Evolutionary conservation across 1,140 invertebrate species (phyloP).

Genomic region (Bradynema listronoti): DNA sequence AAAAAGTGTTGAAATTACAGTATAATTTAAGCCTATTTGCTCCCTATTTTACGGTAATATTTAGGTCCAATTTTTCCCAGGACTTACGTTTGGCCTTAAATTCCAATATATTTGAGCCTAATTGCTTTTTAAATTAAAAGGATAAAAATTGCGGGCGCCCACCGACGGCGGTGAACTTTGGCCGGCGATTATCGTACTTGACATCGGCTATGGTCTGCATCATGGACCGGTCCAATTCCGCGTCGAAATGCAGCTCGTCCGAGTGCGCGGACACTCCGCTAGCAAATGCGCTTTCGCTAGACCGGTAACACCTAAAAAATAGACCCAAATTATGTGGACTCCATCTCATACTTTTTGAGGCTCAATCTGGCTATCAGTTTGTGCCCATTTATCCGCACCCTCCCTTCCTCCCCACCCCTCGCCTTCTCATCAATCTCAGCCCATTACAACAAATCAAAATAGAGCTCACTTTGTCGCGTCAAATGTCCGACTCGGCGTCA

Average conservation of each 20-base stretch:
- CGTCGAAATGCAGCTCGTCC: conserved; percentile 34
- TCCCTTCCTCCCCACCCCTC: neutral
- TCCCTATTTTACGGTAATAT: too few species aligned
- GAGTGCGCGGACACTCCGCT: conserved; percentile 20
- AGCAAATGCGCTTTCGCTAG: conserved; percentile 16
- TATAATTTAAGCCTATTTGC: too few species aligned
- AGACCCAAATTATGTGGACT: conserved; percentile 9
- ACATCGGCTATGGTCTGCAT: conserved; percentile 58
- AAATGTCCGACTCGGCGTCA: conserved; percentile 39
- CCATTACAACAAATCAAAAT: neutral
- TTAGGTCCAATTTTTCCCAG: too few species aligned
- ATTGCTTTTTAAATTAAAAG: too few species aligned
- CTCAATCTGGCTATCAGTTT: neutral
- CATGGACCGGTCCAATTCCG: conserved; percentile 51
- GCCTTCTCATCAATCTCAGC: neutral
- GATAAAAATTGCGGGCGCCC: too few species aligned
- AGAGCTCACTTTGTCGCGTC: conserved; percentile 30
- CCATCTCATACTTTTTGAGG: conserved; percentile 3
- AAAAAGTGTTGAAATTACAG: too few species aligned
- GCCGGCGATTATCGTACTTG: conserved; percentile 55
- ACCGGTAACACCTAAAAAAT: conserved; percentile 22
- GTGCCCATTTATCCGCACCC: conserved; percentile 4
- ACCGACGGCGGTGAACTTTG: conserved; percentile 57
- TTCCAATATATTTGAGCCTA: too few species aligned
- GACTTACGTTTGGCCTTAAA: too few species aligned